Evolutionary conservation across 1,140 invertebrate genomes (phyloP).

Genomic region (Bilobella aurantiaca): DNA sequence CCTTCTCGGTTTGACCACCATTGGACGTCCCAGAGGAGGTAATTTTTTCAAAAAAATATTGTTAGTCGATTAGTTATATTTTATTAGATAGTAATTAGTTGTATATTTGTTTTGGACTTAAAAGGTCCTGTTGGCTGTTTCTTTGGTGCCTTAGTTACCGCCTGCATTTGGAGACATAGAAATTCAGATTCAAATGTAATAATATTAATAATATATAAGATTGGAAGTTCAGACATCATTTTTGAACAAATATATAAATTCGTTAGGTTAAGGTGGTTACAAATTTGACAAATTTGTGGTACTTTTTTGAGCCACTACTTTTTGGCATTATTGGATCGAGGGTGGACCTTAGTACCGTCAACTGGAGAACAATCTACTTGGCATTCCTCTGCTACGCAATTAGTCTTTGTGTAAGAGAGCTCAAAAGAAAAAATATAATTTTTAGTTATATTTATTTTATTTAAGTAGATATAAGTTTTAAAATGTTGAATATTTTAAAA

Average conservation of each 20-base stretch:
- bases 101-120: too few species aligned
- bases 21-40: conserved; percentile 25
- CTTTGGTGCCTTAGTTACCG: conserved; percentile 16
- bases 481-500: too few species aligned
- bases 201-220: not conserved
- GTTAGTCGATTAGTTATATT: not conserved
- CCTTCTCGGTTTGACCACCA: conserved; percentile 25
- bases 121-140: conserved; percentile 20
- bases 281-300: conserved; percentile 21
- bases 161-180: conserved; percentile 20
- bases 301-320: conserved; percentile 28
- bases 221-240: not conserved
- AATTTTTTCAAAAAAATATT: not conserved
- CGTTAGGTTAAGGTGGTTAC: not conserved
- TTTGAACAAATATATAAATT: too few species aligned
- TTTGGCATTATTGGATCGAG: conserved; percentile 30
- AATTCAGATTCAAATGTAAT: conserved; percentile 15
- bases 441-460: too few species aligned
- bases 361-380: conserved; percentile 19
- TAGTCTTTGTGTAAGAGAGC: not conserved
- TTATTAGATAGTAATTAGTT: too few species aligned
- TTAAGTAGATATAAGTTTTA: too few species aligned
- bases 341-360: conserved; percentile 18
- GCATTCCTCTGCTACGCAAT: conserved; percentile 19
- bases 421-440: too few species aligned